phyloP scores from a whole-genome alignment of 1,140 invertebrate species.

The Homalodisca vitripennis region DNA sequence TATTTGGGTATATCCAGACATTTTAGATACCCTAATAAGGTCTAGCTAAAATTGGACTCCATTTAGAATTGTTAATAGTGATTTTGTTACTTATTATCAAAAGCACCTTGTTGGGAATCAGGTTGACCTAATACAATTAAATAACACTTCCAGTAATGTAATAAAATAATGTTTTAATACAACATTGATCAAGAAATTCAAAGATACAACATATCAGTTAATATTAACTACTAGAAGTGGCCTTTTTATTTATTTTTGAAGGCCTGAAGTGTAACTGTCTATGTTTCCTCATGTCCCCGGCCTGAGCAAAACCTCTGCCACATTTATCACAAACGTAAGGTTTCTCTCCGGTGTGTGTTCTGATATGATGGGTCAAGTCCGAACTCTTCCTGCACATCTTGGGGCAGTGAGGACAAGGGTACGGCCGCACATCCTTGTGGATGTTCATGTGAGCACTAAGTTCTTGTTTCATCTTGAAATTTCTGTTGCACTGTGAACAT shows the following conservation, averaged over 20 bases:
- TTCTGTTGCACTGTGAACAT: constrained; percentile 50
- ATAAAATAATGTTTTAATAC: too few species aligned
- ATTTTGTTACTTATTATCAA: too few species aligned
- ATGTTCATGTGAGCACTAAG: constrained; percentile 52
- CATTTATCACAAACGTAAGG: constrained; percentile 57
- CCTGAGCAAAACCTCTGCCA: constrained; percentile 39
- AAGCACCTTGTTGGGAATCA: too few species aligned
- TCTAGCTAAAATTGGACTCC: too few species aligned
- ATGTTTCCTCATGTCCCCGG: constrained; percentile 40
- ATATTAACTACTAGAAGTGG: too few species aligned
- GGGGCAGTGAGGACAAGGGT: constrained; percentile 53
- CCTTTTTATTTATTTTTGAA: constrained; percentile 16
- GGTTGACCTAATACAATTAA: too few species aligned
- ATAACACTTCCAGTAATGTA: too few species aligned
- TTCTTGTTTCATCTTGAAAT: constrained; percentile 50
- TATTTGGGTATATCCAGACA: too few species aligned
- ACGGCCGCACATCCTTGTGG: constrained; percentile 52
- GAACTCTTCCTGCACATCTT: constrained; percentile 57
- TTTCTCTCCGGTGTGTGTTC: constrained; percentile 54
- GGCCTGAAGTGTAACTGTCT: constrained; percentile 33
- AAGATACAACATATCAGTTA: too few species aligned
- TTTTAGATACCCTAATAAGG: too few species aligned
- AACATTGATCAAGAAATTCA: too few species aligned
- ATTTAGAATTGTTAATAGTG: too few species aligned
- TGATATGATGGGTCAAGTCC: constrained; percentile 52